Conservation (phyloP, 1,140 invertebrate species). For the Acromyrmex echinatior region DNA sequence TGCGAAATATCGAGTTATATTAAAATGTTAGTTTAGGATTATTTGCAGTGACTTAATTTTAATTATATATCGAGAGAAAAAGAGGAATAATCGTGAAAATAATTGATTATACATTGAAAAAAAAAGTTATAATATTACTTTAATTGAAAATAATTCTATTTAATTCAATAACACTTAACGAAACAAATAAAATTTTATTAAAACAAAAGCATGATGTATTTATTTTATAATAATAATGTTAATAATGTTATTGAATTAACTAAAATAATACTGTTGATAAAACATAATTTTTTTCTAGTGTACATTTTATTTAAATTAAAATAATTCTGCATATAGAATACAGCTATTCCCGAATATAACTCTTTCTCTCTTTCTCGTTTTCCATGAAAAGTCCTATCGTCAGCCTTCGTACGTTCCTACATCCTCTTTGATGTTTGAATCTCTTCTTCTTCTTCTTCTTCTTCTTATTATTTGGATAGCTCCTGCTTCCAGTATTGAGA, state of each 20-base stretch:
- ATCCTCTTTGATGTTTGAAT: slow-evolving; percentile 44
- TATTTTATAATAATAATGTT: no score
- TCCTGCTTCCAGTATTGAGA: no score
- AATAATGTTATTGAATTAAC: no score
- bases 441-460: background rate
- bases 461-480: no score
- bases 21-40: background rate
- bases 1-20: background rate
- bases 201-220: no score
- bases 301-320: background rate
- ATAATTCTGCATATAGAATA: background rate
- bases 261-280: no score
- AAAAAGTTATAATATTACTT: no score
- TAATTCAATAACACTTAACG: no score
- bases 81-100: no score
- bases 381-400: background rate
- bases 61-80: background rate
- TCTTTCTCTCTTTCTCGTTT: background rate
- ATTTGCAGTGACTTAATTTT: background rate
- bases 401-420: background rate
- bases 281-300: background rate
- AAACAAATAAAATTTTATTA: no score
- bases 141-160: no score
- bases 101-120: no score
- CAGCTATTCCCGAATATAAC: background rate